Evolutionary conservation across 2,888 invertebrate genomes (phyloP).

Genomic region (Leptopterna dolabrata): DNA sequence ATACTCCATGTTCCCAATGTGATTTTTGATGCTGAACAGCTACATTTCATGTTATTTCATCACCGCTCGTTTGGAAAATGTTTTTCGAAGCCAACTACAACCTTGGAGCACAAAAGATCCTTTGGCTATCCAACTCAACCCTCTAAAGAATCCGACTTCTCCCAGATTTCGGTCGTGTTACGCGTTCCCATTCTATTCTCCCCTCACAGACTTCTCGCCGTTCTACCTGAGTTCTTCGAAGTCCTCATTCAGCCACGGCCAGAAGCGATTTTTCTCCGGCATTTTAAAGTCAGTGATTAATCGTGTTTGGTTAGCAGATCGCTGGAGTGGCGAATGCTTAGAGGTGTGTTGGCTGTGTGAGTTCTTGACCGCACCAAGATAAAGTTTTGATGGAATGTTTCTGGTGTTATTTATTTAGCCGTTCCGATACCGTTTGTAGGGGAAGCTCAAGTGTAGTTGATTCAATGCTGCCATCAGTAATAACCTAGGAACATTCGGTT

Average conservation of each 20-base stretch:
- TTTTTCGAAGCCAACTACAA: neutral
- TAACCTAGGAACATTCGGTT: too few relatives aligned
- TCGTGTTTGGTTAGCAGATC: neutral
- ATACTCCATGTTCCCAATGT: too few relatives aligned
- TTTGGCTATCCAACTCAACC: neutral
- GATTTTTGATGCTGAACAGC: too few relatives aligned
- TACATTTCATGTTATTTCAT: too few relatives aligned
- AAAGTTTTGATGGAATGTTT: too few relatives aligned
- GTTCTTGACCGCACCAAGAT: too few relatives aligned
- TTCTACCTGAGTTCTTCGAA: neutral
- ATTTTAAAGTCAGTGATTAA: neutral
- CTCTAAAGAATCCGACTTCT: neutral
- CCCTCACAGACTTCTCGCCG: neutral
- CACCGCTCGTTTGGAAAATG: too few relatives aligned
- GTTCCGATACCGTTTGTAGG: too few relatives aligned
- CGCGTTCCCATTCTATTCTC: neutral
- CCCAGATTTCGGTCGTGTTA: neutral
- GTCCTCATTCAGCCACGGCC: neutral
- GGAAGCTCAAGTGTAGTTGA: too few relatives aligned
- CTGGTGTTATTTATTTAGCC: too few relatives aligned
- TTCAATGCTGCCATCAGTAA: too few relatives aligned
- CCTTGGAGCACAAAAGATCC: neutral
- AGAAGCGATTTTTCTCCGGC: neutral
- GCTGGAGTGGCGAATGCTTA: neutral
- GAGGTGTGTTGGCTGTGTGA: neutral